Evolutionary conservation across 2,888 invertebrate genomes (phyloP).

Genomic region (Cheilosia vernalis): DNA sequence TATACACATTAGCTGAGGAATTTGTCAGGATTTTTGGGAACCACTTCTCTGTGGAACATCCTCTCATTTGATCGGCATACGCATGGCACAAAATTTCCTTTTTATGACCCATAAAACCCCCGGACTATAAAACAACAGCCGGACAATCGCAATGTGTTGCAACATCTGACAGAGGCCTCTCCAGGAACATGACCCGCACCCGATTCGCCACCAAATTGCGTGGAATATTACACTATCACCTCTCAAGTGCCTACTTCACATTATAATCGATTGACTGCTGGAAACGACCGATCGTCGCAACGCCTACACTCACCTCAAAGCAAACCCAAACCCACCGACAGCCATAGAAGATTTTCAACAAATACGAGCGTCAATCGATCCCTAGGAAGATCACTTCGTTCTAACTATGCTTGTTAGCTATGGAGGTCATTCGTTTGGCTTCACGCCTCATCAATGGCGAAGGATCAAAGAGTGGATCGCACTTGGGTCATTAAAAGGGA

Average conservation of each 20-base stretch:
- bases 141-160: slow-evolving; percentile 35
- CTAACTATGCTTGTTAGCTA: slow-evolving; percentile 13
- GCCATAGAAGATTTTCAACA: slow-evolving; percentile 50
- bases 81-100: slow-evolving; percentile 4
- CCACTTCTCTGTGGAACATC: too few relatives aligned
- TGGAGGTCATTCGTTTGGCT: slow-evolving; percentile 57
- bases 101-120: slow-evolving; percentile 49
- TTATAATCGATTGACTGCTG: slow-evolving; percentile 32
- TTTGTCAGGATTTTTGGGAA: too few relatives aligned
- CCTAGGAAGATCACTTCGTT: slow-evolving; percentile 19
- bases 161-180: slow-evolving; percentile 58
- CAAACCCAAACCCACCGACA: slow-evolving; percentile 5
- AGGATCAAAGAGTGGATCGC: slow-evolving; percentile 56
- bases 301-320: slow-evolving; percentile 32
- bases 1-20: too few relatives aligned
- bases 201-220: slow-evolving; percentile 52
- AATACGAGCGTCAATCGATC: slow-evolving; percentile 39
- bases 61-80: too few relatives aligned
- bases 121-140: not conserved
- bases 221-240: slow-evolving; percentile 61
- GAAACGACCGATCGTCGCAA: slow-evolving; percentile 20
- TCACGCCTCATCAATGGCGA: slow-evolving; percentile 60
- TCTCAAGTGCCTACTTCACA: slow-evolving; percentile 26
- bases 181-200: slow-evolving; percentile 18
- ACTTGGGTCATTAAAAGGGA: slow-evolving; percentile 38